Evolutionary conservation across 2,113 vertebrate species (phyloP).

Genomic region (Nanorana parkeri): DNA sequence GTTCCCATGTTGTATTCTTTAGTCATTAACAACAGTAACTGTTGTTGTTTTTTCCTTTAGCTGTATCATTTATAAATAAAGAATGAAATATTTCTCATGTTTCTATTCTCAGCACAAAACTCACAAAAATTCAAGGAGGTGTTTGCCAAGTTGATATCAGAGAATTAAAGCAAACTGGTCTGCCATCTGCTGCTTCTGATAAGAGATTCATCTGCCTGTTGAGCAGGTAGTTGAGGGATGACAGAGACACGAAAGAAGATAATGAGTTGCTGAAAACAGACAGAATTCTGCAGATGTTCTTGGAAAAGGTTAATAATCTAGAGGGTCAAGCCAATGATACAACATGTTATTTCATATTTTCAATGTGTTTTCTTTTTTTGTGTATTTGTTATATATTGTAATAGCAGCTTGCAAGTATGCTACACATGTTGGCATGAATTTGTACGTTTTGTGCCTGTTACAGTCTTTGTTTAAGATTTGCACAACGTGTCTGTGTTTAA

Average conservation of each 20-base stretch:
- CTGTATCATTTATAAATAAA: slow-evolving; percentile 29
- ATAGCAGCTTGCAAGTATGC: slow-evolving; percentile 3
- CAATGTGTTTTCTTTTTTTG: slow-evolving; percentile 40
- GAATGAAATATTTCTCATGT: slow-evolving; percentile 44
- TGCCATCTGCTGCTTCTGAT: slow-evolving; percentile 78
- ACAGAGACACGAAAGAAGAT: slow-evolving; percentile 59
- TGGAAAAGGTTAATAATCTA: slow-evolving; percentile 67
- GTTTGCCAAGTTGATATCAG: slow-evolving; percentile 65
- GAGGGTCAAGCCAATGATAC: slow-evolving; percentile 68
- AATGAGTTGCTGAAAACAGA: slow-evolving; percentile 65
- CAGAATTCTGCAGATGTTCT: slow-evolving; percentile 63
- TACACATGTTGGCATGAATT: background rate
- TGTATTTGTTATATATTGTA: slow-evolving; percentile 26
- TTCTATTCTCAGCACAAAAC: slow-evolving; percentile 64
- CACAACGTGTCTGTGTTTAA: background rate
- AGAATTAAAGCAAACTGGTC: slow-evolving; percentile 72
- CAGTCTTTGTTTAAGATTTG: background rate
- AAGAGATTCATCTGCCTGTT: slow-evolving; percentile 75
- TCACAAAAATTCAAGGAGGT: slow-evolving; percentile 66
- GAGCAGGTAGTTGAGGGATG: slow-evolving; percentile 65
- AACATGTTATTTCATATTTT: slow-evolving; percentile 47
- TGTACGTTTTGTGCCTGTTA: slow-evolving; percentile 1
- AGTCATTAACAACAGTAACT: slow-evolving; percentile 21
- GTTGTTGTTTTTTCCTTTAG: slow-evolving; percentile 7
- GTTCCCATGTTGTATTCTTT: background rate